Conservation (phyloP, 2,797 vertebrate species). For the Xyrichtys novacula region DNA sequence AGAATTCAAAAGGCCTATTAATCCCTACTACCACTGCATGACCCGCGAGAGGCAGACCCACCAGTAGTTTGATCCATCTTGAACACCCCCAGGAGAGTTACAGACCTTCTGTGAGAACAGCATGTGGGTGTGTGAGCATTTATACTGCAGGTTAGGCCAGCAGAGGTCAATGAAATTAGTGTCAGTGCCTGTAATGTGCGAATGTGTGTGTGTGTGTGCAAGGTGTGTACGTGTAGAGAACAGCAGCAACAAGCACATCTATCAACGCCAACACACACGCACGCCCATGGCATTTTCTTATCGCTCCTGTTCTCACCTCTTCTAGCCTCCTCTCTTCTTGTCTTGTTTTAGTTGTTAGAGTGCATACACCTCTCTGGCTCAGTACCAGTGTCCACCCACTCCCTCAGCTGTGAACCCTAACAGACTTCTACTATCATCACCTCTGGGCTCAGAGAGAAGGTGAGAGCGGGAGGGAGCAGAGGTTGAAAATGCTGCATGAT, state of each 20-base stretch:
- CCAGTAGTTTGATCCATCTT: conserved; percentile 57
- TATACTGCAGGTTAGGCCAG: conserved; percentile 39
- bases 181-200: conserved; percentile 25
- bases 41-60: conserved; percentile 40
- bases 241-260: conserved; percentile 48
- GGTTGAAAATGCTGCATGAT: conserved; percentile 32
- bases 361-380: conserved; percentile 7
- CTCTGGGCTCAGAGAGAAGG: conserved; percentile 40
- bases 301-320: conserved; percentile 29
- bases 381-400: conserved; percentile 25
- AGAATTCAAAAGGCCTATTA: conserved; percentile 61
- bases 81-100: conserved; percentile 44
- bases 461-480: conserved; percentile 25
- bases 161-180: conserved; percentile 57
- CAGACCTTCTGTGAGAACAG: conserved; percentile 28
- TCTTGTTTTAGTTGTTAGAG: conserved; percentile 33
- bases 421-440: conserved; percentile 57
- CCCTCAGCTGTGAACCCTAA: conserved; percentile 44
- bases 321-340: conserved; percentile 26
- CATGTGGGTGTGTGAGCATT: conserved; percentile 54
- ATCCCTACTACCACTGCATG: conserved; percentile 44
- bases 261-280: conserved; percentile 37
- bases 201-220: neutral
- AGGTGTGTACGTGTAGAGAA: conserved; percentile 19
- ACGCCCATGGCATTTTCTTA: conserved; percentile 6